These are phyloP conservation scores for Aphelenchoides fujianensis DNA, from an alignment of 1,140 invertebrate genomes.

Conservation along the genomic window DNA sequence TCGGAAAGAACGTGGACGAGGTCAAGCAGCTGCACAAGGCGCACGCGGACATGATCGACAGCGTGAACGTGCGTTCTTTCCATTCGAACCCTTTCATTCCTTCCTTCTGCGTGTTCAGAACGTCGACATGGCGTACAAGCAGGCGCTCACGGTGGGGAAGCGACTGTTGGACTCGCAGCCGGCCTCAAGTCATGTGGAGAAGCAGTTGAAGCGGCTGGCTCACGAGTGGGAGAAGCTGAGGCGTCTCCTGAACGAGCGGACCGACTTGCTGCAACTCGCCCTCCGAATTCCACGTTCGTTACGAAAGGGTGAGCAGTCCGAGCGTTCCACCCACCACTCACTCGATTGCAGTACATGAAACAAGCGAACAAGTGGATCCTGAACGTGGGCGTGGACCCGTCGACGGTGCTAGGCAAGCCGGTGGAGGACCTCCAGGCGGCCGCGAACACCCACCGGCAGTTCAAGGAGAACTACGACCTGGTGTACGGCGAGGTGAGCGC, in stretches of 20 bases:
- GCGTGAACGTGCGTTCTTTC: slow-evolving; percentile 21
- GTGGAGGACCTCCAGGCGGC: slow-evolving; percentile 30
- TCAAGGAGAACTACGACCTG: slow-evolving; percentile 29
- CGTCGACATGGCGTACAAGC: slow-evolving; percentile 38
- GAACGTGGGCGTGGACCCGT: slow-evolving; percentile 41
- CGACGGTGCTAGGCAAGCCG: slow-evolving; percentile 6
- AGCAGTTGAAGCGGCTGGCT: slow-evolving; percentile 26
- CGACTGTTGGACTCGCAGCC: neutral
- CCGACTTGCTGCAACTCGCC: slow-evolving; percentile 25
- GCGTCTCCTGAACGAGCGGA: slow-evolving; percentile 25
- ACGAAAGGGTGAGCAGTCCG: slow-evolving; percentile 23
- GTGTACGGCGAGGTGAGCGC: slow-evolving; percentile 30
- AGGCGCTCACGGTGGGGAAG: slow-evolving; percentile 34
- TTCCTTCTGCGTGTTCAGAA: slow-evolving; percentile 30
- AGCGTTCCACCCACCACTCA: neutral
- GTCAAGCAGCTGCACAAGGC: neutral
- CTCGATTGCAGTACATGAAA: slow-evolving; percentile 32
- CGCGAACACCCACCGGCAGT: slow-evolving; percentile 32
- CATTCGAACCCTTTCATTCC: slow-evolving; percentile 19
- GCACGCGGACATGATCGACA: slow-evolving; percentile 3
- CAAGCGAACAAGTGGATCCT: slow-evolving; percentile 29
- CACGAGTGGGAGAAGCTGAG: slow-evolving; percentile 31
- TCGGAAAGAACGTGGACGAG: slow-evolving; percentile 17
- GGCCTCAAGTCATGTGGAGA: slow-evolving; percentile 20
- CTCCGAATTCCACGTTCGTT: slow-evolving; percentile 32